Conservation (phyloP, 2,113 vertebrate species). For the Ctenodactylus gundi region DNA sequence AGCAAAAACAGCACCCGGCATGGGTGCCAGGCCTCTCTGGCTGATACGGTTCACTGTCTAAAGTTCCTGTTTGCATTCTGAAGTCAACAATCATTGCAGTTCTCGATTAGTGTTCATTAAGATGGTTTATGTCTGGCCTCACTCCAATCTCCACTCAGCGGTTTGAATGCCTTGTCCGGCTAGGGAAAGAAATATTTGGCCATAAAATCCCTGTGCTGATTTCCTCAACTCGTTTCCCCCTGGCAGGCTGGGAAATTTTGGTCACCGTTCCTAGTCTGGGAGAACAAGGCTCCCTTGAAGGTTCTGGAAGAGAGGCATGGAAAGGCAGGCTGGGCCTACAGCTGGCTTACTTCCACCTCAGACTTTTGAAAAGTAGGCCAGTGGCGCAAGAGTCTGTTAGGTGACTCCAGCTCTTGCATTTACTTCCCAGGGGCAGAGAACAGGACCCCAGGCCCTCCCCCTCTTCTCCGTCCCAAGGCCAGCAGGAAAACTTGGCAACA, state of each 20-base stretch:
- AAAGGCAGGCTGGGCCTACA: neutral
- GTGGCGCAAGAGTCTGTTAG: neutral
- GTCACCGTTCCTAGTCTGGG: neutral
- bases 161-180: slow-evolving; percentile 73
- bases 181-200: slow-evolving; percentile 77
- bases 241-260: slow-evolving; percentile 51
- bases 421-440: neutral
- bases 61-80: slow-evolving; percentile 83
- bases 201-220: slow-evolving; percentile 58
- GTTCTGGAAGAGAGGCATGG: neutral
- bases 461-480: too few species aligned
- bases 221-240: slow-evolving; percentile 77
- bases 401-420: neutral
- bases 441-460: neutral
- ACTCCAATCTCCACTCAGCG: slow-evolving; percentile 69
- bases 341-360: neutral
- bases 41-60: slow-evolving; percentile 80
- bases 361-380: neutral
- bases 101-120: slow-evolving; percentile 82
- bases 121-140: slow-evolving; percentile 76
- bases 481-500: neutral
- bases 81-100: slow-evolving; percentile 82
- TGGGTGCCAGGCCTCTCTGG: slow-evolving; percentile 55
- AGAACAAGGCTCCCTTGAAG: slow-evolving; percentile 47
- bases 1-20: slow-evolving; percentile 63